Percentiles rank a stretch among this genome's conserved stretches.
Conservation (phyloP, 2,888 invertebrate genomes). For the Thereva nobilitata region DNA sequence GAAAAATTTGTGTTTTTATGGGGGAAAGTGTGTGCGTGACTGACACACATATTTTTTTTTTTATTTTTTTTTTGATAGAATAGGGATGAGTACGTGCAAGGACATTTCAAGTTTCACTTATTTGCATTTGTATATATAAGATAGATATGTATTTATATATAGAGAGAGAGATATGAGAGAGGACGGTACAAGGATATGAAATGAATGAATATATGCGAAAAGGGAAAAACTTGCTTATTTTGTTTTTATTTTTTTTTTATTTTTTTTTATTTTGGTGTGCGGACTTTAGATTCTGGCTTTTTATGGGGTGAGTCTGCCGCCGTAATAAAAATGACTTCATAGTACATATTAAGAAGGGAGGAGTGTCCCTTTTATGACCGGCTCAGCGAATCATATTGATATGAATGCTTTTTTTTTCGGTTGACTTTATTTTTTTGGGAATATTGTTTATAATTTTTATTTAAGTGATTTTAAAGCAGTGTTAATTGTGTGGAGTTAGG, state of each 20-base stretch:
- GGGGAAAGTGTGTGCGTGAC: constrained; percentile 31
- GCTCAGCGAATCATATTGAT: constrained; percentile 24
- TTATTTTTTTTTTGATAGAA: constrained; percentile 9
- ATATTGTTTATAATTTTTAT: background rate
- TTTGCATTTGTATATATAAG: constrained; percentile 30
- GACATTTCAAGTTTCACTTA: constrained; percentile 38
- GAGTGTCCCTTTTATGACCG: constrained; percentile 27
- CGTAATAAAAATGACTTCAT: constrained; percentile 22
- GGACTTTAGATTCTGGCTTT: constrained; percentile 2
- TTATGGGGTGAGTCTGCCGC: constrained; percentile 33
- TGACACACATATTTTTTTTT: constrained; percentile 33
- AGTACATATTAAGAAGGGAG: constrained; percentile 5
- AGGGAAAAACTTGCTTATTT: too few species aligned
- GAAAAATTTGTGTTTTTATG: constrained; percentile 7
- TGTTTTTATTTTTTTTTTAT: too few species aligned
- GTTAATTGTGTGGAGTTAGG: too few species aligned
- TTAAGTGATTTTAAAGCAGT: background rate
- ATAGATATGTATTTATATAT: background rate
- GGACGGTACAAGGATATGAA: background rate
- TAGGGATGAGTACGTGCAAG: constrained; percentile 33
- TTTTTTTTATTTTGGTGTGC: background rate
- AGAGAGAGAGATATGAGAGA: background rate
- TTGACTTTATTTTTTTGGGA: constrained; percentile 8
- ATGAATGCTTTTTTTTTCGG: constrained; percentile 19
- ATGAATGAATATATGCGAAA: too few species aligned